Conservation (phyloP, 2,113 vertebrate species). For the Indicator maculatus region DNA sequence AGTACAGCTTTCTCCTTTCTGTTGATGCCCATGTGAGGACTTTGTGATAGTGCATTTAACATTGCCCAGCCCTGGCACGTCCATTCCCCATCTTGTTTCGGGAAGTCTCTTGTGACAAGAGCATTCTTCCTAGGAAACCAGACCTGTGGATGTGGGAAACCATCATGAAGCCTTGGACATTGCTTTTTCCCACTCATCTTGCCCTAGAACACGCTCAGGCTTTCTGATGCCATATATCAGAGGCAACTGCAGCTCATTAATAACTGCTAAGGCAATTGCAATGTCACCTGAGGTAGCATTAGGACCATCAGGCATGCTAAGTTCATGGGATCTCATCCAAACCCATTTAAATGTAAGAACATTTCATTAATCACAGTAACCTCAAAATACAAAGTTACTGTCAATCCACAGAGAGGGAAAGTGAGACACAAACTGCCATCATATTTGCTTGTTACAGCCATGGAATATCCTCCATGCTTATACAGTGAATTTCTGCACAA, state of each 20-base stretch:
- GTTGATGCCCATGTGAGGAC: accelerated
- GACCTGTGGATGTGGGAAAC: not conserved
- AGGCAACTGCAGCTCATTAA: not conserved
- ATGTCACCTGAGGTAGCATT: not conserved
- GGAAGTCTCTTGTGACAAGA: not conserved
- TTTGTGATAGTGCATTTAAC: not conserved
- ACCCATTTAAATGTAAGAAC: not conserved
- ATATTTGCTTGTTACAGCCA: not conserved
- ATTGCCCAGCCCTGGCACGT: not conserved
- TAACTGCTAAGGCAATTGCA: not conserved
- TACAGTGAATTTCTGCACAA: not conserved
- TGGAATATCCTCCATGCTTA: not conserved
- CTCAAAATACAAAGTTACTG: not conserved
- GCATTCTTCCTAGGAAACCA: not conserved
- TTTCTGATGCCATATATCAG: not conserved
- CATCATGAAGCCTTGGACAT: not conserved
- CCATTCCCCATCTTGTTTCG: not conserved
- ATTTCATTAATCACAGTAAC: not conserved
- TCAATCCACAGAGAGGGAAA: not conserved
- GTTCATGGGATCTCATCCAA: not conserved
- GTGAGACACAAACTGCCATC: not conserved
- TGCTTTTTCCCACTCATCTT: not conserved
- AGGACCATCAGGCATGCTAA: not conserved
- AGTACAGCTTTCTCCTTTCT: not conserved
- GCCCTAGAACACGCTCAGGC: not conserved